phyloP scores from a whole-genome alignment of 1,140 invertebrate species.

The Lepidostoma basale region DNA sequence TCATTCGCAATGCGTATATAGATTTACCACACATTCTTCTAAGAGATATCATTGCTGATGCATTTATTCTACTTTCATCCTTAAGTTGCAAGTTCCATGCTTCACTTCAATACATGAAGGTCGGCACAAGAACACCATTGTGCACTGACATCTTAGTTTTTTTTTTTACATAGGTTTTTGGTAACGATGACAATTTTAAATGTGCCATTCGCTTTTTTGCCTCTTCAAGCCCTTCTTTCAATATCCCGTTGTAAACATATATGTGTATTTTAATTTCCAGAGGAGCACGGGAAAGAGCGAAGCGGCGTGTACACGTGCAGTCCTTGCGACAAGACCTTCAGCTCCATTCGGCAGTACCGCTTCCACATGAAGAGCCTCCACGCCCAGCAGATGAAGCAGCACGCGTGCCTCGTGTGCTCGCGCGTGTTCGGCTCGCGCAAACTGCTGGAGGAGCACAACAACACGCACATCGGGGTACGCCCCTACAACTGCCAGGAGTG shows the following conservation, averaged over 20 bases:
- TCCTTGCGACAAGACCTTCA: slow-evolving; percentile 68
- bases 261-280: slow-evolving; percentile 48
- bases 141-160: too few species aligned
- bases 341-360: slow-evolving; percentile 65
- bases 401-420: slow-evolving; percentile 68
- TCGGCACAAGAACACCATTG: too few species aligned
- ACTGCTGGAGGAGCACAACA: slow-evolving; percentile 73
- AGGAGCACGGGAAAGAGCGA: slow-evolving; percentile 64
- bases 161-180: too few species aligned
- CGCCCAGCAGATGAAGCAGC: slow-evolving; percentile 64
- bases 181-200: too few species aligned
- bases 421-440: slow-evolving; percentile 70
- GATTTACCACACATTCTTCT: too few species aligned
- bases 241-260: not conserved
- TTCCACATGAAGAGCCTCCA: slow-evolving; percentile 70
- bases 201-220: too few species aligned
- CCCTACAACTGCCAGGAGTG: slow-evolving; percentile 72
- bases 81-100: too few species aligned
- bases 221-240: not conserved
- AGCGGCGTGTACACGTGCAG: slow-evolving; percentile 71
- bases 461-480: slow-evolving; percentile 70
- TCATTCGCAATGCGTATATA: too few species aligned
- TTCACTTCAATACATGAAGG: too few species aligned
- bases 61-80: too few species aligned
- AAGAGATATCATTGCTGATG: too few species aligned